Conservation (phyloP, 37 sponge, comb jelly and placozoan species). For the Chondrilla cf. caribensis region DNA sequence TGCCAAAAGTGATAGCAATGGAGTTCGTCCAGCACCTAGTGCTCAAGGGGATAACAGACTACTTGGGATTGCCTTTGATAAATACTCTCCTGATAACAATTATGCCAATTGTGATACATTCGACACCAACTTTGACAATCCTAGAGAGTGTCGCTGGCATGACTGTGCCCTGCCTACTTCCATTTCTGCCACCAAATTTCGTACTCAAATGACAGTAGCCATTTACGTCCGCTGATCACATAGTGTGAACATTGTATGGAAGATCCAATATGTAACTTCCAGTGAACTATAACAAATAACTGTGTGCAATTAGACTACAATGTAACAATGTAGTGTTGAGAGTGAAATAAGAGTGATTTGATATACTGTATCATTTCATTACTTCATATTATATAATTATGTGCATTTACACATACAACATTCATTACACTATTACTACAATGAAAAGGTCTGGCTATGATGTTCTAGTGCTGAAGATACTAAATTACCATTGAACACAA, state of each 20-base stretch:
- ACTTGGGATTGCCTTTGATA: conserved; percentile 30
- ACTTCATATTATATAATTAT: too few species aligned
- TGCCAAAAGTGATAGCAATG: not conserved
- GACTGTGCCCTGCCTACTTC: conserved; percentile 14
- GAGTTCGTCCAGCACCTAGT: conserved; percentile 24
- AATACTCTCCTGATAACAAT: not conserved
- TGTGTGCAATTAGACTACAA: too few species aligned
- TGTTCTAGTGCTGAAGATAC: too few species aligned
- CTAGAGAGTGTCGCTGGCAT: conserved; percentile 32
- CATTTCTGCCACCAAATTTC: not conserved
- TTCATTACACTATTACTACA: too few species aligned
- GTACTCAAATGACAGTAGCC: conserved; percentile 31
- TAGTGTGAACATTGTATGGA: not conserved
- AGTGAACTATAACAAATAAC: too few species aligned
- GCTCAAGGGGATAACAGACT: not conserved
- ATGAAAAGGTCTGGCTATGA: too few species aligned
- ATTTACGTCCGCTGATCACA: conserved; percentile 18
- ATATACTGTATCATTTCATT: not conserved
- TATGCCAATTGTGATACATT: conserved; percentile 8
- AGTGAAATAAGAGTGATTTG: too few species aligned
- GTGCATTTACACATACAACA: too few species aligned
- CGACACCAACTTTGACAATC: not conserved
- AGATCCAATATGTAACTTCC: not conserved
- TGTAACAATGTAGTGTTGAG: too few species aligned
- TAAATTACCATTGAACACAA: too few species aligned